Evolutionary conservation across 2,113 vertebrate species (phyloP), one percentile per base, ranked within the genome.

Genomic region (Carassius carassius): DNA sequence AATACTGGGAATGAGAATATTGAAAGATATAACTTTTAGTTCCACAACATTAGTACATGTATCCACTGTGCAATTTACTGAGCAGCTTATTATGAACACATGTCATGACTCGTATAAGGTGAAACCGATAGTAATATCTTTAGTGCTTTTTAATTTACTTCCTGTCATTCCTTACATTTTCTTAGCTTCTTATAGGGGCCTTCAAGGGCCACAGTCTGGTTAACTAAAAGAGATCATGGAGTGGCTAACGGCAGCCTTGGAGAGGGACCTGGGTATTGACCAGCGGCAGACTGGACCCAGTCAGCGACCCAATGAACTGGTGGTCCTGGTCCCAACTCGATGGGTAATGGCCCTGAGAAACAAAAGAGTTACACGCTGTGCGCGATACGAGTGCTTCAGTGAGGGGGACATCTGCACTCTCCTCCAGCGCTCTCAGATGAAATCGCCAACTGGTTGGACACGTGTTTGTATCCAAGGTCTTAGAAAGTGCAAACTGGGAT

Each of bases 391-490:
- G 73, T 94, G 96, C 72, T 88, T 94, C 83, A 93, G 93, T 0
- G 95, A 97, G 19, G 90, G 94, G 51, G 98, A 99, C 93, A 89
- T 97, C 58, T 91, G 91, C 84, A 96, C 96, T 0, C 95, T 96
- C 47, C 94, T 99, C 70, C 97, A 98, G 82, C 95, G 93, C 87
- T 97, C 97, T 0, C 96, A 98, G 90, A 95, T 95, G 37, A 97
- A 96, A 81, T 89, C 99, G 89, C 97, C 98, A 0, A 6, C 89
- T 0, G 96, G 97, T 73, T 99, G 98, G 98, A 96, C 96, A 0
- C 93, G 97, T 6, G 93, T 99, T 67, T 97, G 97, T 91, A 94
- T 99, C 87, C 97, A 99, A 1, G 96, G 95, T 72, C 88, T 99
- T 77, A 90, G 94, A 73, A 99, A 99, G 84, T 92, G 91, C 16